phyloP scores from a whole-genome alignment of 2,797 vertebrate genomes.

The Thunnus albacares region DNA sequence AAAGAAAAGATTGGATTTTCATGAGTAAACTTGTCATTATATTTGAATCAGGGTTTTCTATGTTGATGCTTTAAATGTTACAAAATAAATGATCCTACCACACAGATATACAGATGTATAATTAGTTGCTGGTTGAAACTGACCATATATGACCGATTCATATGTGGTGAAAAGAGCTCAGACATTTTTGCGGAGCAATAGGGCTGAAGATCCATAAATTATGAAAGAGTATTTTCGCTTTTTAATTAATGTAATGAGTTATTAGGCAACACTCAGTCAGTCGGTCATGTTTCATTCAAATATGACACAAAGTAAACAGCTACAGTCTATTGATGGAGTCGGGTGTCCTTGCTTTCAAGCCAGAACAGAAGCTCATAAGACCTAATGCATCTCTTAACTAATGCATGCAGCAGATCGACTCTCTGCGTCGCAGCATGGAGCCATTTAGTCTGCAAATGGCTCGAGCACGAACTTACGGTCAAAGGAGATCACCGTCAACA shows the following conservation, averaged over 20 bases:
- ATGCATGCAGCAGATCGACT: slow-evolving; percentile 35
- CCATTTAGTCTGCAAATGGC: slow-evolving; percentile 55
- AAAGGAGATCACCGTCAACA: slow-evolving; percentile 23
- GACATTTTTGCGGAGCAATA: too few species aligned
- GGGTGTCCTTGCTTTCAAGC: not conserved
- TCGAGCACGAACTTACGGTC: not conserved
- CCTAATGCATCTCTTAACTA: slow-evolving; percentile 24
- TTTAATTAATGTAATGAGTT: too few species aligned
- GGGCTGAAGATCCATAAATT: not conserved
- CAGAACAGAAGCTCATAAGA: slow-evolving; percentile 9
- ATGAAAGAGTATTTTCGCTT: not conserved
- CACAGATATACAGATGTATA: too few species aligned
- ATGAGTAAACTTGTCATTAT: not conserved
- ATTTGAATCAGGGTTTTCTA: not conserved
- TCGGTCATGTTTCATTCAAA: not conserved
- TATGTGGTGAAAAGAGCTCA: not conserved
- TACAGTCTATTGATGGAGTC: not conserved
- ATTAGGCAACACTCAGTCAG: not conserved
- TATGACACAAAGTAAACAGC: not conserved
- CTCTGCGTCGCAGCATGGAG: slow-evolving; percentile 7
- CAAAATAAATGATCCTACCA: not conserved
- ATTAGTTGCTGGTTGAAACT: too few species aligned
- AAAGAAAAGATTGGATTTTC: too few species aligned
- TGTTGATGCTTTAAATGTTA: not conserved
- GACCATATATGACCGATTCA: too few species aligned